Conservation (phyloP, 2,888 invertebrate species). For the Eucera pruinosa region DNA sequence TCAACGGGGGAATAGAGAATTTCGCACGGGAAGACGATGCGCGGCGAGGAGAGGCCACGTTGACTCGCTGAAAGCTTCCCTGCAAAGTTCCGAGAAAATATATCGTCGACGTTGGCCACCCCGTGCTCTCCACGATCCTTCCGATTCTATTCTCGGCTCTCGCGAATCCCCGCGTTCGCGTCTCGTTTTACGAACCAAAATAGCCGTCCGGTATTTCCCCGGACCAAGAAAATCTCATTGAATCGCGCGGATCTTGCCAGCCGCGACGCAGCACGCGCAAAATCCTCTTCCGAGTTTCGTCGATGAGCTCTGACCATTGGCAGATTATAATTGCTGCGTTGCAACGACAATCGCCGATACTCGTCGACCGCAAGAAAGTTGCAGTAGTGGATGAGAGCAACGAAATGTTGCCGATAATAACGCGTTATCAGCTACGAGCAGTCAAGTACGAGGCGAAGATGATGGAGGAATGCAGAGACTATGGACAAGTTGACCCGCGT, state of each 20-base stretch:
- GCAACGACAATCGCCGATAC: too few relatives aligned
- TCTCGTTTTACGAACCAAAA: slow-evolving; percentile 27
- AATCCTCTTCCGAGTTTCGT: too few relatives aligned
- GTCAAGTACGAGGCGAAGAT: not conserved
- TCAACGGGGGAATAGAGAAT: slow-evolving; percentile 3
- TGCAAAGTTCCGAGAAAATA: slow-evolving; percentile 43
- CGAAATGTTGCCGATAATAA: not conserved
- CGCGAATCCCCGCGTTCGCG: slow-evolving; percentile 30
- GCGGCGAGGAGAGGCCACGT: not conserved
- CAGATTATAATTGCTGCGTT: too few relatives aligned
- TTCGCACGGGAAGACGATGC: not conserved
- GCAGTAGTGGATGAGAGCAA: not conserved
- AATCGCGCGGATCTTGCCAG: not conserved
- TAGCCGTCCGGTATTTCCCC: slow-evolving; percentile 6
- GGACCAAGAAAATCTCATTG: slow-evolving; percentile 9
- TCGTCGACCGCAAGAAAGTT: too few relatives aligned
- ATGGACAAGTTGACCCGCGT: not conserved
- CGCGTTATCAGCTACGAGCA: not conserved
- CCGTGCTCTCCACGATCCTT: slow-evolving; percentile 40
- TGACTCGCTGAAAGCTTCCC: slow-evolving; percentile 9
- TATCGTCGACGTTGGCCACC: slow-evolving; percentile 50
- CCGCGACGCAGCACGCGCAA: too few relatives aligned
- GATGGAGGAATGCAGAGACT: not conserved
- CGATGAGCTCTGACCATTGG: too few relatives aligned
- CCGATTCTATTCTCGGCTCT: slow-evolving; percentile 43